Evolutionary conservation across 2,113 vertebrate genomes (phyloP).

Genomic region (Pygoscelis adeliae): DNA sequence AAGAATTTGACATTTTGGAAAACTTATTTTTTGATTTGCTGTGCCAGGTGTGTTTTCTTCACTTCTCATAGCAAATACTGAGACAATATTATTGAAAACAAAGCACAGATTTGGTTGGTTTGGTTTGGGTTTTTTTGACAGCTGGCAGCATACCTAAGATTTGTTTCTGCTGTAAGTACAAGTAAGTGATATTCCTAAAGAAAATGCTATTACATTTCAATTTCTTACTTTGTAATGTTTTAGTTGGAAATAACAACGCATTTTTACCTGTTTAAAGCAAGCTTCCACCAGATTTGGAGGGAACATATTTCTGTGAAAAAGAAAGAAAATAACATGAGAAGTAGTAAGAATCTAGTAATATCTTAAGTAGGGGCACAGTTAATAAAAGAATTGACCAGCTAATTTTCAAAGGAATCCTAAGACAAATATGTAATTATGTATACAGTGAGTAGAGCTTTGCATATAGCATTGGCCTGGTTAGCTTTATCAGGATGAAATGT

Average conservation of each 20-base stretch:
- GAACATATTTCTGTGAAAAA: constrained; percentile 93
- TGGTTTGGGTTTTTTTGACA: not conserved
- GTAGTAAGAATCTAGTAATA: not conserved
- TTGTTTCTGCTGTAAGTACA: not conserved
- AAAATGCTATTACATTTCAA: not conserved
- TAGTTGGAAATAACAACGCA: not conserved
- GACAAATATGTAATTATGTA: not conserved
- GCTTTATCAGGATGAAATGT: not conserved
- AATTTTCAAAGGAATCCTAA: not conserved
- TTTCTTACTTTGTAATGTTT: not conserved
- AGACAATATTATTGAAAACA: not conserved
- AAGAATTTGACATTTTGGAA: not conserved
- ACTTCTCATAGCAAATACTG: not conserved
- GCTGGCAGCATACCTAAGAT: not conserved
- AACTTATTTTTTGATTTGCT: not conserved
- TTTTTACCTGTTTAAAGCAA: constrained; percentile 94
- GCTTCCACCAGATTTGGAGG: constrained; percentile 96
- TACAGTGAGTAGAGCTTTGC: not conserved
- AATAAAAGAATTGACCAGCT: not conserved
- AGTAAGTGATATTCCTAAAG: not conserved
- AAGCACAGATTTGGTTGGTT: not conserved
- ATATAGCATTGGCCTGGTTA: not conserved
- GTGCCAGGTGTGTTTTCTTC: not conserved
- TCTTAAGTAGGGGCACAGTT: not conserved
- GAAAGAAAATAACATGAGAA: constrained; percentile 34